A percentile compares a stretch with the other conserved stretches of the same genome.
Evolutionary conservation across 2,888 invertebrate genomes (phyloP).

Genomic region (Noctua janthina): DNA sequence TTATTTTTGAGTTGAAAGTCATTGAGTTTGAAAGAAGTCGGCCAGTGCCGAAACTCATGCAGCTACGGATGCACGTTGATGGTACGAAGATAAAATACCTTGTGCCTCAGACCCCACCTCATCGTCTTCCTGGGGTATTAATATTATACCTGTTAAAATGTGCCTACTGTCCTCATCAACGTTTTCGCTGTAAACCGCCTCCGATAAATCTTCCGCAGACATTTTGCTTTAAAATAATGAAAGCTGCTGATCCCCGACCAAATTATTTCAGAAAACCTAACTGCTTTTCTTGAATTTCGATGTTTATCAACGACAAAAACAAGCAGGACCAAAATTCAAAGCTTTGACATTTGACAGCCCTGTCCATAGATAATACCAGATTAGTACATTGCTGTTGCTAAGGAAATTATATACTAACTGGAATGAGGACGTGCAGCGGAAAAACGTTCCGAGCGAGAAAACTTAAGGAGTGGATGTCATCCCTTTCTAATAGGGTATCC

Average conservation of each 20-base stretch:
- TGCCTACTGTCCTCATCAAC: conserved; percentile 6
- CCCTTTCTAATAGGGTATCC: too few relatives aligned
- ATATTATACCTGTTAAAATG: conserved; percentile 39
- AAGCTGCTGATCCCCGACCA: background rate
- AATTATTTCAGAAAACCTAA: background rate
- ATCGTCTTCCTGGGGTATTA: conserved; percentile 25
- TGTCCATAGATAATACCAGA: background rate
- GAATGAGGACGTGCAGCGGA: too few relatives aligned
- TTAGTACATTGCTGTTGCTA: too few relatives aligned
- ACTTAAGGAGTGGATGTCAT: too few relatives aligned
- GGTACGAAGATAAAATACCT: conserved; percentile 35
- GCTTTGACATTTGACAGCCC: background rate
- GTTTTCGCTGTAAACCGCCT: conserved; percentile 9
- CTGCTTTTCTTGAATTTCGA: background rate
- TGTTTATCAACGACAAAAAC: background rate
- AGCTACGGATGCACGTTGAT: background rate
- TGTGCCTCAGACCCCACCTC: conserved; percentile 11
- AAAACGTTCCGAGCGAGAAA: too few relatives aligned
- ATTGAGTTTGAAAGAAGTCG: background rate
- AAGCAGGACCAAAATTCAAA: background rate
- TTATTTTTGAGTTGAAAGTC: background rate
- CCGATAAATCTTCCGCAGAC: conserved; percentile 30
- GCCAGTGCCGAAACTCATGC: background rate
- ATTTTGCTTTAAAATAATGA: conserved; percentile 8
- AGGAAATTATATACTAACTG: too few relatives aligned